Evolutionary conservation across 2,797 vertebrate genomes (phyloP).

Genomic region (Brotula barbata): DNA sequence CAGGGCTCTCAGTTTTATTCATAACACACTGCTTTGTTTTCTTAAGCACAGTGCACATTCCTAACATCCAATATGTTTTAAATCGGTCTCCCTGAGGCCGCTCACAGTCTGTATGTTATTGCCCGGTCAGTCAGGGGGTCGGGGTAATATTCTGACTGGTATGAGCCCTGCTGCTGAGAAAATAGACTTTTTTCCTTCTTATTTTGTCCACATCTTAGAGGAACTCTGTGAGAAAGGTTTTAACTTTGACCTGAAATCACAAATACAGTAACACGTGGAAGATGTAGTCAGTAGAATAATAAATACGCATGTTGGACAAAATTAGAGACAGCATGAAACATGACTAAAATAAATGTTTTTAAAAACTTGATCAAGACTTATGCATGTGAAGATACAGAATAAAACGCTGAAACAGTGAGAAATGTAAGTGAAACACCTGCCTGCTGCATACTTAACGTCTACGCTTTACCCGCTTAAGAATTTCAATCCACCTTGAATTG

Average conservation of each 20-base stretch:
- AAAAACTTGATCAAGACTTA: no score
- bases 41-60: constrained; percentile 63
- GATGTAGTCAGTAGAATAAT: neutral
- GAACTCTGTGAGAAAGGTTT: neutral
- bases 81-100: constrained; percentile 59
- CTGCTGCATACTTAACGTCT: no score
- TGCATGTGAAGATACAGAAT: no score
- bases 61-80: constrained; percentile 76
- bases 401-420: no score
- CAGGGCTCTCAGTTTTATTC: constrained; percentile 66
- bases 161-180: constrained; percentile 57
- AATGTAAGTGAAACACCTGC: no score
- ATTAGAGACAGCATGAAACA: no score
- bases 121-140: constrained; percentile 59
- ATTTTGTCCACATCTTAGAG: constrained; percentile 12
- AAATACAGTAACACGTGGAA: neutral
- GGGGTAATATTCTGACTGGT: constrained; percentile 47
- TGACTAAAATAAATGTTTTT: no score
- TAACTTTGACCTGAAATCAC: neutral
- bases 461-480: no score
- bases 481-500: no score
- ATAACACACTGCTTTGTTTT: constrained; percentile 70
- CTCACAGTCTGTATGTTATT: constrained; percentile 59
- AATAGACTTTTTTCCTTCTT: constrained; percentile 10
- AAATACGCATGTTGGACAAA: no score